A percentile compares a stretch with the other conserved stretches of the same genome.
These are phyloP conservation scores for Zosterops pallidus DNA, from an alignment of 2,113 vertebrate species.

Conservation along the genomic window DNA sequence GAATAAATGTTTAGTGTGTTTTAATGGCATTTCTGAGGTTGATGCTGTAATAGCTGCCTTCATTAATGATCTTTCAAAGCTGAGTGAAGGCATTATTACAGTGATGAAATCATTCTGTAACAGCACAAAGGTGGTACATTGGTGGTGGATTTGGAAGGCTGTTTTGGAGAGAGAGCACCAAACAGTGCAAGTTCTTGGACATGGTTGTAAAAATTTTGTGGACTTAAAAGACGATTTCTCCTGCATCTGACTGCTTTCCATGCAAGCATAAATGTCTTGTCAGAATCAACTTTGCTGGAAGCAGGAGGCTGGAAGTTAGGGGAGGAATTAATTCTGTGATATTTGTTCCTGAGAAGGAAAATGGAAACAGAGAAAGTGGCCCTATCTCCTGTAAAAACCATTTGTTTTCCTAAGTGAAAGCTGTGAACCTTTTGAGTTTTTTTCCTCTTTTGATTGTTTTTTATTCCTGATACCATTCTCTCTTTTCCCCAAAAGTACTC, in stretches of 20 bases:
- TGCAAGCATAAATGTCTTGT: background rate
- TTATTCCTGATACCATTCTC: background rate
- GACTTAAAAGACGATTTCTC: background rate
- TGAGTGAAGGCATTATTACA: background rate
- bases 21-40: background rate
- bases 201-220: background rate
- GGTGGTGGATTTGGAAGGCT: background rate
- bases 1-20: background rate
- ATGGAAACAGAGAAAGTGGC: background rate
- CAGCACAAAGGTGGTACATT: background rate
- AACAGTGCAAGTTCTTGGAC: background rate
- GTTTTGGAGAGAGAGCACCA: background rate
- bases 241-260: background rate
- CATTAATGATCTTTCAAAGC: background rate
- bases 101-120: background rate
- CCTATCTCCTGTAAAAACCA: background rate
- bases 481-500: background rate
- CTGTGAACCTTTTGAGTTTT: background rate
- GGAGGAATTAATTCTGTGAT: background rate
- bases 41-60: background rate
- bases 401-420: background rate
- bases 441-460: background rate
- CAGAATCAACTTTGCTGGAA: background rate
- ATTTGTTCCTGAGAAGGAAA: background rate
- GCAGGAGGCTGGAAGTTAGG: background rate